Base-by-base conservation (phyloP, 2,888 invertebrate genomes). In the Sipha maydis region DNA sequence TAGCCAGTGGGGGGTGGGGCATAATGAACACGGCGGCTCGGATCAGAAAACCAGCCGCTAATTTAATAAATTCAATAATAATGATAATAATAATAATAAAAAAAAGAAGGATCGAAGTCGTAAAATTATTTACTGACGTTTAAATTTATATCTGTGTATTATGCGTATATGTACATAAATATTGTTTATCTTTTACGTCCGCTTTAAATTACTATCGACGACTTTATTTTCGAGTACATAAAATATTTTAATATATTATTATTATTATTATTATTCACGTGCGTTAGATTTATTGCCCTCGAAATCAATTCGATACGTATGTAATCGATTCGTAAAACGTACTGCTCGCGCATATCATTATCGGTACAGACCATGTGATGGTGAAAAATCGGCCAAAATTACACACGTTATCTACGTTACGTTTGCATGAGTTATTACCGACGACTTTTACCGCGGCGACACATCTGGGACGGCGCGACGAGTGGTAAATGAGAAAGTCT, bases 181-280 rank as follows among this genome's bases (percentile, higher is more conserved):
- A 28, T 69, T 69, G 69, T 69, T 69, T 69, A 69, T 69, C 28
- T 69, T 69, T 69, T 69, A 69, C 69, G 69, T 69, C 69, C 69
- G 69, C 1, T 25, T 69, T 28, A 28, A n/a, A 69, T 28, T 69
- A 69, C n/a, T 61, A 69, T 69, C 69, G 69, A 69, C 25, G 69
- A n/a, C 69, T 69, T 69, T 11, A 69, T 69, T 61, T 69, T 69
- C 69, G 69, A 5, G 21, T 25, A 61, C 25, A 25, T 61, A 61
- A 21, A 61, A 48, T 25, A 25, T 61, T 61, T 21, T 25, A 61
- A 69, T 28, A 69, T 28, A 67, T 25, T 69, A 69, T 67, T 56
- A 56, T n/a, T n/a, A n/a, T n/a, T n/a, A 34, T 25, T 69, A 69
- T 28, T 69, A 69, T 69, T n/a, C 69, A n/a, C 61, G 0, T 56